These are phyloP conservation scores for Achatina immaculata DNA, from an alignment of 1,140 invertebrate genomes.

Conservation along the genomic window DNA sequence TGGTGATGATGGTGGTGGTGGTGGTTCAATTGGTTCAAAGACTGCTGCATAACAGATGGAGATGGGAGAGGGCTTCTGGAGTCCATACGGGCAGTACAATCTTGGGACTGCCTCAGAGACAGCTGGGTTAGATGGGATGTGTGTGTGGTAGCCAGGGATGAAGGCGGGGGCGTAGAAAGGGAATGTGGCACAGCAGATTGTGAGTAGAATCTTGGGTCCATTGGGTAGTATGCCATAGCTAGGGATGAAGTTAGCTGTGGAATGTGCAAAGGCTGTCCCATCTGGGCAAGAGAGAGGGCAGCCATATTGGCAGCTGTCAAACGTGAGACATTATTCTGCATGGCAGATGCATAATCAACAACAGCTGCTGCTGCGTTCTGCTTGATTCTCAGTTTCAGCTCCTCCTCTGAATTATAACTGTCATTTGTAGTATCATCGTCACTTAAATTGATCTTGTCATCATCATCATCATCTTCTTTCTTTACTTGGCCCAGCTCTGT, in stretches of 20 bases:
- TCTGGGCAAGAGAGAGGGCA: constrained; percentile 49
- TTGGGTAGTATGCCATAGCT: constrained; percentile 65
- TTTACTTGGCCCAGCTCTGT: constrained; percentile 31
- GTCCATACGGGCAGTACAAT: constrained; percentile 22
- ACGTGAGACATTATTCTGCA: constrained; percentile 26
- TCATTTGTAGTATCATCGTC: constrained; percentile 39
- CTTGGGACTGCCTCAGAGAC: constrained; percentile 19
- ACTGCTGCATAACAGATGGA: constrained; percentile 26
- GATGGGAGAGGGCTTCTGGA: constrained; percentile 35
- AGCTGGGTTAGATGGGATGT: constrained; percentile 37
- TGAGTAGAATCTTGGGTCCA: constrained; percentile 62
- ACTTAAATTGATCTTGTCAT: background rate
- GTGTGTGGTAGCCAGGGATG: constrained; percentile 30
- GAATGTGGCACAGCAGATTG: constrained; percentile 49
- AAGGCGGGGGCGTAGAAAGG: constrained; percentile 42
- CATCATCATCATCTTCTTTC: constrained; percentile 28
- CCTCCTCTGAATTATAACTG: constrained; percentile 35
- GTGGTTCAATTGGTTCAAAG: constrained; percentile 36
- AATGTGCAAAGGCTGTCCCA: constrained; percentile 58
- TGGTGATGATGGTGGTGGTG: constrained; percentile 20
- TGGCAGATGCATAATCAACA: constrained; percentile 26
- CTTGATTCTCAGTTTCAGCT: constrained; percentile 34
- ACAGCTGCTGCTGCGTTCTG: background rate
- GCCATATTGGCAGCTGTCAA: constrained; percentile 50
- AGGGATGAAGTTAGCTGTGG: constrained; percentile 61